Percentiles rank a stretch among this genome's conserved stretches.
Conservation (phyloP, 2,113 vertebrate genomes). For the Halichoeres trimaculatus region DNA sequence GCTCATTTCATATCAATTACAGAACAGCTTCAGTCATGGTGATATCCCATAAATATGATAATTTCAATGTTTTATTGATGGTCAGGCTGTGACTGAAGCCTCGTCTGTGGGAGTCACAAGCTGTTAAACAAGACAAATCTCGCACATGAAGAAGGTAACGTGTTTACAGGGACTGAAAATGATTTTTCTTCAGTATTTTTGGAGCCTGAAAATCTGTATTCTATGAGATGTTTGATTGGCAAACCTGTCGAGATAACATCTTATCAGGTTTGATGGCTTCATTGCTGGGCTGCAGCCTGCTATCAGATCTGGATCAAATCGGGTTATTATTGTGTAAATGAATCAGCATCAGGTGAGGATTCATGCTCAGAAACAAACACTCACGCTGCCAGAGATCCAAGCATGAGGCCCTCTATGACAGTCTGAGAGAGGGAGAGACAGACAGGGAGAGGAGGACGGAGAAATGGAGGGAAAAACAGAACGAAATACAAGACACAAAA, state of each 20-base stretch:
- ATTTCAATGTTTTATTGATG: slow-evolving; percentile 53
- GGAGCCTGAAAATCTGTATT: neutral
- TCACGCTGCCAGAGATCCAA: slow-evolving; percentile 84
- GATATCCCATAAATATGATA: slow-evolving; percentile 54
- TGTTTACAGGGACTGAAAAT: slow-evolving; percentile 3
- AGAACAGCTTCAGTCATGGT: slow-evolving; percentile 26
- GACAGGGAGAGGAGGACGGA: slow-evolving; percentile 2
- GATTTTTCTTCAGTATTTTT: slow-evolving; percentile 22
- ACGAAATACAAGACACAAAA: slow-evolving; percentile 34
- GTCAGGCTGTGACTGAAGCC: slow-evolving; percentile 27
- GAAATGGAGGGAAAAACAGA: slow-evolving; percentile 25
- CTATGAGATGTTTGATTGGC: slow-evolving; percentile 36
- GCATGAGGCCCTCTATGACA: slow-evolving; percentile 81
- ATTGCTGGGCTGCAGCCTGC: slow-evolving; percentile 14
- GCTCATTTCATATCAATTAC: slow-evolving; percentile 40
- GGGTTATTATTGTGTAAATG: slow-evolving; percentile 63
- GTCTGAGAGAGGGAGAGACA: slow-evolving; percentile 72
- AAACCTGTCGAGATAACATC: slow-evolving; percentile 39
- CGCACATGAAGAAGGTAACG: neutral
- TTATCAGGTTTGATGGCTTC: slow-evolving; percentile 51
- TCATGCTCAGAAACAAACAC: slow-evolving; percentile 62
- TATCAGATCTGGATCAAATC: slow-evolving; percentile 41
- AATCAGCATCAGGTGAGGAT: slow-evolving; percentile 31
- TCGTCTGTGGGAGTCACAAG: slow-evolving; percentile 27
- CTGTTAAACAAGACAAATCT: slow-evolving; percentile 6